Evolutionary conservation across 2,888 invertebrate genomes (phyloP).

Genomic region (Amorpha juglandis): DNA sequence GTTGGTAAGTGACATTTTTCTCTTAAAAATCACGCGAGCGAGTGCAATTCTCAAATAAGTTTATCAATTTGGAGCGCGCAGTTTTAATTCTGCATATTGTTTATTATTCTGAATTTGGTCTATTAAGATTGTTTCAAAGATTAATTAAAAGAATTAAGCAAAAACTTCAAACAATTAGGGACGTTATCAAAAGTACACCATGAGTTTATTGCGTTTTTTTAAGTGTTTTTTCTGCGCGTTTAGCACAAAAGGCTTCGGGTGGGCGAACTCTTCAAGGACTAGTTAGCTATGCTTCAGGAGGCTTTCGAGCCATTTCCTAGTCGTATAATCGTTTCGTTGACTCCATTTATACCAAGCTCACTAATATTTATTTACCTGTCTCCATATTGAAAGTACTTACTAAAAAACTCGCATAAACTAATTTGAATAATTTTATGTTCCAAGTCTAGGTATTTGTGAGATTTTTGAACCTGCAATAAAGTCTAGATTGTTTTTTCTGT

Average conservation of each 20-base stretch:
- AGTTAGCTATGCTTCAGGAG: conserved; percentile 70
- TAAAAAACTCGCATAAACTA: conserved; percentile 49
- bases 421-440: conserved; percentile 57
- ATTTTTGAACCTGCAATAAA: conserved; percentile 51
- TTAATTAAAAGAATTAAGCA: conserved; percentile 64
- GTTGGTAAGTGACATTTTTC: conserved; percentile 37
- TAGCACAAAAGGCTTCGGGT: conserved; percentile 70
- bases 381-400: conserved; percentile 26
- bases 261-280: conserved; percentile 77
- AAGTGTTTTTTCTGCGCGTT: conserved; percentile 54
- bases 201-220: conserved; percentile 61
- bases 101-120: conserved; percentile 11
- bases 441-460: conserved; percentile 49
- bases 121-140: conserved; percentile 55
- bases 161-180: conserved; percentile 77
- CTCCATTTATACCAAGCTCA: conserved; percentile 32
- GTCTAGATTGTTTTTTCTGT: conserved; percentile 50
- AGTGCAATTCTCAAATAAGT: conserved; percentile 7
- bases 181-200: conserved; percentile 59
- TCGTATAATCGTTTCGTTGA: conserved; percentile 39
- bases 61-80: conserved; percentile 26
- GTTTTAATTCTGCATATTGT: conserved; percentile 32
- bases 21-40: conserved; percentile 20
- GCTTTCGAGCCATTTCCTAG: conserved; percentile 46
- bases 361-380: conserved; percentile 21